Evolutionary conservation across 2,113 vertebrate species (phyloP).

Genomic region (Myanophis thanlyinensis): DNA sequence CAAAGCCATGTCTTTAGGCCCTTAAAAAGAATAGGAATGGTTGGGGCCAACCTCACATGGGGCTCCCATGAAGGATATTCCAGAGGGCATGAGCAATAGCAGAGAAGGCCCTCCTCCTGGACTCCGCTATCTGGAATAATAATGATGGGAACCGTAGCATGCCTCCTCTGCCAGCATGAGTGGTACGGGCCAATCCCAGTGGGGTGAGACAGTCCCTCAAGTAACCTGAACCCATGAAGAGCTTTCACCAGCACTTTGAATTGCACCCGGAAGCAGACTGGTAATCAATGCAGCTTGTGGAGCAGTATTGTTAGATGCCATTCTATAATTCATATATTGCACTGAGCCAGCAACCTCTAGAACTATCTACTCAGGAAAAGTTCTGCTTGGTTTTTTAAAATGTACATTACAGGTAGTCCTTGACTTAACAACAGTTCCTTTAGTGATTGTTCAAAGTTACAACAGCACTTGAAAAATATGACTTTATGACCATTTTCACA

Average conservation of each 20-base stretch:
- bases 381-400: not conserved
- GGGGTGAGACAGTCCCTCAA: not conserved
- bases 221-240: not conserved
- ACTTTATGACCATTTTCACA: too few relatives aligned
- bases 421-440: too few relatives aligned
- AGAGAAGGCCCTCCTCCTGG: not conserved
- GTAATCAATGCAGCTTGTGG: not conserved
- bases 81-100: not conserved
- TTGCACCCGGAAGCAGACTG: not conserved
- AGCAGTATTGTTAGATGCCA: not conserved
- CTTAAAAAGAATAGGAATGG: not conserved
- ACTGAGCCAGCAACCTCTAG: not conserved
- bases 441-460: too few relatives aligned
- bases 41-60: not conserved
- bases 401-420: too few relatives aligned
- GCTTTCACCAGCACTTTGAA: not conserved
- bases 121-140: not conserved
- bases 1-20: not conserved
- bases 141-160: not conserved
- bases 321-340: not conserved
- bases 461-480: too few relatives aligned
- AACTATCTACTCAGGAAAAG: not conserved
- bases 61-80: not conserved
- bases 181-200: not conserved
- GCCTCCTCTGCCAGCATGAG: not conserved